Conservation (phyloP, 1,140 invertebrate species). For the Acromyrmex charruanus region DNA sequence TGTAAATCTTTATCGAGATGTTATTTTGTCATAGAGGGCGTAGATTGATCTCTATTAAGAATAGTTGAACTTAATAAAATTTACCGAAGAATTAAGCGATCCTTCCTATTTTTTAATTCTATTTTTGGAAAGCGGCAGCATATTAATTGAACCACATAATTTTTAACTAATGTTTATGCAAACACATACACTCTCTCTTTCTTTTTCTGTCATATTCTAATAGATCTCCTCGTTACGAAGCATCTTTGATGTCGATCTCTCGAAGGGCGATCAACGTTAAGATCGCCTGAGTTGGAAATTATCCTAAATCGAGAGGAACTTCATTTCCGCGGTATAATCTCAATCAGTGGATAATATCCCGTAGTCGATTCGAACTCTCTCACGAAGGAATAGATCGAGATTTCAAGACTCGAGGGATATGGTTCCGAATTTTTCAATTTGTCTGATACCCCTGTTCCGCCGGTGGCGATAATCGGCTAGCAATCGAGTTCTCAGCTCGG, state of each 20-base stretch:
- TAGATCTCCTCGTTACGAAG: background rate
- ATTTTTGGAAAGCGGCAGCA: background rate
- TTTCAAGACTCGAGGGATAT: background rate
- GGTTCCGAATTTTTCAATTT: conserved; percentile 64
- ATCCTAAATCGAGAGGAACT: conserved; percentile 15
- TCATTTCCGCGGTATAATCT: conserved; percentile 54
- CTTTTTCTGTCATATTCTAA: background rate
- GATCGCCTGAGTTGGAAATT: conserved; percentile 26
- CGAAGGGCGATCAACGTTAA: conserved; percentile 29
- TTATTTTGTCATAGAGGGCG: too few relatives aligned
- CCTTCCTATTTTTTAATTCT: background rate
- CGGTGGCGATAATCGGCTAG: conserved; percentile 16
- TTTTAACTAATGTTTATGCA: conserved; percentile 5
- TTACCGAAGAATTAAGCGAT: background rate
- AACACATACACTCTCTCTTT: background rate
- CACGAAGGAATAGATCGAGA: background rate
- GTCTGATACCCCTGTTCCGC: conserved; percentile 7
- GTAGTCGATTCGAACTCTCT: conserved; percentile 15
- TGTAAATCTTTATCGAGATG: conserved; percentile 3
- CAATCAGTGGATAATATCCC: conserved; percentile 29
- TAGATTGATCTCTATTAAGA: background rate
- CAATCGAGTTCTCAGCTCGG: conserved; percentile 31
- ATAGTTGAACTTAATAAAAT: background rate
- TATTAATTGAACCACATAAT: background rate
- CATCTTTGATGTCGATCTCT: background rate